Base-by-base conservation (phyloP, 2,113 vertebrate species). In the Saccopteryx leptura region DNA sequence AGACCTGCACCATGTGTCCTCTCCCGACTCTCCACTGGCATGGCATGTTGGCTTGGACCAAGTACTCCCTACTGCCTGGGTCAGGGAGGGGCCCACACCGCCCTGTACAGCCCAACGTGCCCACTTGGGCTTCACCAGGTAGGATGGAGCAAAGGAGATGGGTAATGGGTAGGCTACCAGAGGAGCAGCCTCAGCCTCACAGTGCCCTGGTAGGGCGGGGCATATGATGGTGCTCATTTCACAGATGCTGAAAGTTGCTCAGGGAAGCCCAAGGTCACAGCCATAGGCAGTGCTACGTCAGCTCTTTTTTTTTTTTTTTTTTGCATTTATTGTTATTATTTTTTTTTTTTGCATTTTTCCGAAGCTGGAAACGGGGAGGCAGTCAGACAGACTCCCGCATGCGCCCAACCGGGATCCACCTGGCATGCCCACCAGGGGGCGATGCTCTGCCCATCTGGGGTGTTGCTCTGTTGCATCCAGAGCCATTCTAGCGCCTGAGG, bases 91-190 rank as follows among this genome's bases (percentile, higher is more conserved):
- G 39, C 31, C 33, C 50, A 28, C 19, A 11, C 15, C 23, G 17
- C 48, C 39, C 60, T 0, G 1, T 11, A 9, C 9, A 17, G 48
- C 68, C 21, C 0, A 52, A 50, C 24, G 24, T 31, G n/a, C 39
- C 66, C 4, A 2, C 5, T 11, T 69, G 74, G 52, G 50, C 8
- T 86, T 26, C 56, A 11, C 52, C 24, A 14, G 9, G 58, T 54
- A 71, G 48, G 23, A 83, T 9, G 65, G 33, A 61, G 14, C 54
- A 87, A 52, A 65, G 19, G 56, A 63, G 7, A 52, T 8, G 7
- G 66, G 13, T 6, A n/a, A 2, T 1, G 15, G 58, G 1, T 4
- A 6, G 14, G 1, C 23, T 21, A 28, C 15, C 2, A 5, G 14
- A 1, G 19, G 78, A 8, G 56, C 1, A 8, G 79, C 78, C 33